These are phyloP conservation scores for Potamarius usumacintae DNA, from an alignment of 2,113 vertebrate genomes.

Conservation along the genomic window DNA sequence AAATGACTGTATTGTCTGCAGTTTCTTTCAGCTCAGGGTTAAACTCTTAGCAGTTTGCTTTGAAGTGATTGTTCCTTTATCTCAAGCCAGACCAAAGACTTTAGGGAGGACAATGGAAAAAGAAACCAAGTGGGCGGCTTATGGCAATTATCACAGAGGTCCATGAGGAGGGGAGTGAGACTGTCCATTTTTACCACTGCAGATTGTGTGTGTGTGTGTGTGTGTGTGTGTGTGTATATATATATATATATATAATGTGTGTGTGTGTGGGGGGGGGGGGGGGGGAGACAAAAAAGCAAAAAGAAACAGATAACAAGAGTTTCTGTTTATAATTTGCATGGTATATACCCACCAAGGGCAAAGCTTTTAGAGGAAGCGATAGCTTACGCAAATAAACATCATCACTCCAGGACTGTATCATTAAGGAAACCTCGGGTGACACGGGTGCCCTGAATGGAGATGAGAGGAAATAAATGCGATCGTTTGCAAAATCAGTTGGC, in stretches of 20 bases:
- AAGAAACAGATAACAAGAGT: slow-evolving; percentile 63
- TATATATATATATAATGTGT: no score
- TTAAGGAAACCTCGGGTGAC: slow-evolving; percentile 4
- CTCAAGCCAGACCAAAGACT: slow-evolving; percentile 94
- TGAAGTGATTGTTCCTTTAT: slow-evolving; percentile 99
- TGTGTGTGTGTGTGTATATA: slow-evolving; percentile 27
- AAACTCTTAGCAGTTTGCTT: slow-evolving; percentile 95
- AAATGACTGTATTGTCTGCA: slow-evolving; percentile 96
- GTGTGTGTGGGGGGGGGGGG: slow-evolving; percentile 32
- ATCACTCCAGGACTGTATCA: slow-evolving; percentile 16
- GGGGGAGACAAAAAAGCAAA: slow-evolving; percentile 18
- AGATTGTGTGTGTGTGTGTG: slow-evolving; percentile 10
- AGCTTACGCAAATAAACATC: slow-evolving; percentile 52
- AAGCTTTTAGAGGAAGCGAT: slow-evolving; percentile 66
- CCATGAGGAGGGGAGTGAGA: slow-evolving; percentile 79
- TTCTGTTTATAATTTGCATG: slow-evolving; percentile 74
- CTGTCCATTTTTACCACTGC: slow-evolving; percentile 65
- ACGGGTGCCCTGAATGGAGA: slow-evolving; percentile 8
- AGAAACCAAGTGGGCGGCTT: slow-evolving; percentile 85
- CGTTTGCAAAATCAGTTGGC: slow-evolving; percentile 79
- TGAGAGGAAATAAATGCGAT: slow-evolving; percentile 69
- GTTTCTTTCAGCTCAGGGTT: slow-evolving; percentile 88
- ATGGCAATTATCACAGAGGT: slow-evolving; percentile 82
- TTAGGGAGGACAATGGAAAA: slow-evolving; percentile 89
- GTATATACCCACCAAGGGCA: slow-evolving; percentile 66